These are phyloP conservation scores for Cynopterus sphinx DNA, from an alignment of 2,797 vertebrate species.

Conservation along the genomic window DNA sequence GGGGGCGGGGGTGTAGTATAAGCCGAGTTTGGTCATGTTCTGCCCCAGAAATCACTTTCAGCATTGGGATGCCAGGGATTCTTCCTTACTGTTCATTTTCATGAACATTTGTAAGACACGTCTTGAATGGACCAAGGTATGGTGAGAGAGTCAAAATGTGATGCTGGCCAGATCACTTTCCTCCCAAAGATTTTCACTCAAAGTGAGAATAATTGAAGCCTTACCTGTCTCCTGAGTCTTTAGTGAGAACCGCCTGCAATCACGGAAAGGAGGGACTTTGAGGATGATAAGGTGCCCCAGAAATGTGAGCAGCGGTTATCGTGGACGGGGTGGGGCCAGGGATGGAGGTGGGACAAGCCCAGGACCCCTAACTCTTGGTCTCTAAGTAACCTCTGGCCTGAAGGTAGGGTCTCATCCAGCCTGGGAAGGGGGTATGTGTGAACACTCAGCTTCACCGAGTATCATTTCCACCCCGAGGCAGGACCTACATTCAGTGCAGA, in stretches of 20 bases:
- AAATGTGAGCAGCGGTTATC: not conserved
- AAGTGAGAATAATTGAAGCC: not conserved
- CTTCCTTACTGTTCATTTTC: not conserved
- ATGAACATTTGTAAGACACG: not conserved
- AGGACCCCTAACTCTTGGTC: not conserved
- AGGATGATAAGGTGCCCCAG: not conserved
- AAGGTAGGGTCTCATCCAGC: not conserved
- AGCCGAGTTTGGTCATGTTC: not conserved
- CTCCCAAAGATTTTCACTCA: not conserved
- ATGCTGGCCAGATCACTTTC: not conserved
- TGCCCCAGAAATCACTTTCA: not conserved
- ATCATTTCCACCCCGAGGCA: not conserved
- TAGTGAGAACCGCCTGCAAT: not conserved
- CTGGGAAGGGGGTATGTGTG: not conserved
- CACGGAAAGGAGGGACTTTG: not conserved
- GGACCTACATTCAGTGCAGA: not conserved
- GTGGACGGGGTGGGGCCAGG: not conserved
- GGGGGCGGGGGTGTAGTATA: not conserved
- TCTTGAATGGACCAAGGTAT: not conserved
- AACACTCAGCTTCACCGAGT: not conserved
- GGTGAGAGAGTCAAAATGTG: not conserved
- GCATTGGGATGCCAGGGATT: not conserved
- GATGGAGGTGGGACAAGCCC: not conserved
- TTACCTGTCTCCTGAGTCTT: not conserved
- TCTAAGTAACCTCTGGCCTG: not conserved